Percentiles rank a stretch among this genome's conserved stretches.
These are phyloP conservation scores for Anadara kagoshimensis DNA, from an alignment of 1,140 invertebrate species.

Conservation along the genomic window DNA sequence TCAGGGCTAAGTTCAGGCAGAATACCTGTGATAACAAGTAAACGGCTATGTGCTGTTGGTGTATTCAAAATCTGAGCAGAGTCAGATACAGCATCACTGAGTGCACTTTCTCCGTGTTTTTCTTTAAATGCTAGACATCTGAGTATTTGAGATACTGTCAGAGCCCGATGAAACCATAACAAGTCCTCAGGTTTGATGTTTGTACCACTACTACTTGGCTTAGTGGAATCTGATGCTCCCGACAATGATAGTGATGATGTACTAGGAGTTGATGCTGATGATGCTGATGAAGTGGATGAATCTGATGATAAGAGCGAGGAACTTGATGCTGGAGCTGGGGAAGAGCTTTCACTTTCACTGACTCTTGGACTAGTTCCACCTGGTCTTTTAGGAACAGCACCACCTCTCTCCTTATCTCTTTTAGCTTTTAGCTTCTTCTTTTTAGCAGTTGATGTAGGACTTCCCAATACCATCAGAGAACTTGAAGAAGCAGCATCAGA, in stretches of 20 bases:
- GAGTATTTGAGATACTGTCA: conserved; percentile 66
- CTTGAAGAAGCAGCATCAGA: conserved; percentile 36
- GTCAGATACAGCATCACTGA: conserved; percentile 63
- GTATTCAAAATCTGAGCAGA: conserved; percentile 55
- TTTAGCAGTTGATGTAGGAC: conserved; percentile 57
- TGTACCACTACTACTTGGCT: conserved; percentile 16
- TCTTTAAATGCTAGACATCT: conserved; percentile 62
- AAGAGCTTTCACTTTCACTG: conserved; percentile 55
- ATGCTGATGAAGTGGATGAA: conserved; percentile 13
- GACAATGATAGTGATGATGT: conserved; percentile 24
- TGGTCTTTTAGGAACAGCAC: conserved; percentile 37
- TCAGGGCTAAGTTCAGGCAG: conserved; percentile 52
- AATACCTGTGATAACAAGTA: conserved; percentile 69
- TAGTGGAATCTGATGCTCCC: conserved; percentile 21
- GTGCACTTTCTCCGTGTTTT: conserved; percentile 54
- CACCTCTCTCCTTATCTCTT: conserved; percentile 59
- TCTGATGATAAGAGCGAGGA: neutral
- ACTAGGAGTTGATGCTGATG: conserved; percentile 6
- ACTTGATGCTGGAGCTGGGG: conserved; percentile 21
- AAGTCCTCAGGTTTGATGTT: conserved; percentile 66
- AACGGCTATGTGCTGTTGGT: conserved; percentile 61
- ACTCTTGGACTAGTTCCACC: conserved; percentile 38
- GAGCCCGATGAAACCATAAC: conserved; percentile 69
- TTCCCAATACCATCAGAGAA: conserved; percentile 35
- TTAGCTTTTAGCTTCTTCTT: conserved; percentile 72